phyloP scores from a whole-genome alignment of 2,797 vertebrate genomes.

The Alauda arvensis region DNA sequence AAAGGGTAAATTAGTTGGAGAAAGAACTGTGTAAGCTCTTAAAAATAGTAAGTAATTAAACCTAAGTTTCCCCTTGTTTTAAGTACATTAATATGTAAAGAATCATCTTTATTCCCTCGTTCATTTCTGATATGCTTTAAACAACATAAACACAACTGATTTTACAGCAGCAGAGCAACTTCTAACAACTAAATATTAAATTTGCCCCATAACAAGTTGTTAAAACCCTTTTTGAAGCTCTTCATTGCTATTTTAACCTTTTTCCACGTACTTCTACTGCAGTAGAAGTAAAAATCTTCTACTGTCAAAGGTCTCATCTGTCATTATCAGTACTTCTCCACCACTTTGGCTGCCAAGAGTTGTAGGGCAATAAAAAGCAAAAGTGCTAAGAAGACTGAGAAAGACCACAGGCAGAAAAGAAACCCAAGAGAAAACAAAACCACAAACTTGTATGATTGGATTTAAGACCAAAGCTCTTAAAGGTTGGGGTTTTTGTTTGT shows the following conservation, averaged over 20 bases:
- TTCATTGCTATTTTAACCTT: neutral
- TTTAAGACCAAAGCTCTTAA: neutral
- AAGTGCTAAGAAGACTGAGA: neutral
- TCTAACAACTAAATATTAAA: neutral
- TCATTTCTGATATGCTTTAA: neutral
- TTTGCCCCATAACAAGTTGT: neutral
- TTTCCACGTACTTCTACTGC: neutral
- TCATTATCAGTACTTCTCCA: neutral
- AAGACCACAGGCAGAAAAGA: neutral
- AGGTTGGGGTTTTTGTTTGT: too few relatives aligned
- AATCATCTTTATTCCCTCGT: neutral
- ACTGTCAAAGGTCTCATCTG: neutral
- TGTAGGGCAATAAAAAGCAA: constrained; percentile 2
- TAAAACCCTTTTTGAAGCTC: neutral
- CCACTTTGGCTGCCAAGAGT: neutral
- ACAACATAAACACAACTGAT: neutral
- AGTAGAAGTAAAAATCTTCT: neutral
- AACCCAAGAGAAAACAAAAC: neutral
- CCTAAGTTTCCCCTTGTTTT: neutral
- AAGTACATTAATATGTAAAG: neutral
- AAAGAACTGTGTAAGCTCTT: neutral
- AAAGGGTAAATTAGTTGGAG: neutral
- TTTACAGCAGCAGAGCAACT: neutral
- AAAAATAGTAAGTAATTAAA: neutral
- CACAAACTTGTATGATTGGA: neutral